A percentile compares a stretch with the other conserved stretches of the same genome.
phyloP scores from a whole-genome alignment of 2,113 vertebrate species.

The Oreocharis arfaki region DNA sequence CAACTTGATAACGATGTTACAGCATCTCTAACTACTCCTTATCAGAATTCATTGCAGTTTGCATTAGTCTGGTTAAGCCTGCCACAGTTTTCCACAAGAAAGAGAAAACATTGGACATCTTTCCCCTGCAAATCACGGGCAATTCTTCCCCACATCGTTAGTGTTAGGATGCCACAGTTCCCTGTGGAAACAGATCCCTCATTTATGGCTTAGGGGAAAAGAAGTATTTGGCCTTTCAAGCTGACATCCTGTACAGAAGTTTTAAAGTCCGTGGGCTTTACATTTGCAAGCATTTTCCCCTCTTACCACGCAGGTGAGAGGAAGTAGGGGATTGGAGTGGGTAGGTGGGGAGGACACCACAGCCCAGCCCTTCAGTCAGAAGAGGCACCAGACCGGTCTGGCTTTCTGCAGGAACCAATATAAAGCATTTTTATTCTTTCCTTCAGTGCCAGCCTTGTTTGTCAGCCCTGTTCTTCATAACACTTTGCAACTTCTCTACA shows the following conservation, averaged over 20 bases:
- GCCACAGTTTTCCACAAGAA: not conserved
- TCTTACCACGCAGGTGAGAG: not conserved
- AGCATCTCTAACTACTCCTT: not conserved
- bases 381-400: not conserved
- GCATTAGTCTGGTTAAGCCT: not conserved
- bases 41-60: not conserved
- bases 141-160: not conserved
- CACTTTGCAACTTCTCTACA: not conserved
- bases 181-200: not conserved
- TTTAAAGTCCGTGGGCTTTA: not conserved
- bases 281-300: not conserved
- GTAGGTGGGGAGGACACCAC: not conserved
- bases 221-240: not conserved
- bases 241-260: not conserved
- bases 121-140: accelerated
- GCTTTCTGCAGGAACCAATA: not conserved
- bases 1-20: not conserved
- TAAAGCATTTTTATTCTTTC: not conserved
- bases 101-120: not conserved
- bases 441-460: not conserved
- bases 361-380: not conserved
- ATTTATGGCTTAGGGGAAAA: not conserved
- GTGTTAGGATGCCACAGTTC: not conserved
- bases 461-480: not conserved
- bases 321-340: not conserved